Conservation (phyloP, 2,888 invertebrate genomes). For the Oxytorus armatus region DNA sequence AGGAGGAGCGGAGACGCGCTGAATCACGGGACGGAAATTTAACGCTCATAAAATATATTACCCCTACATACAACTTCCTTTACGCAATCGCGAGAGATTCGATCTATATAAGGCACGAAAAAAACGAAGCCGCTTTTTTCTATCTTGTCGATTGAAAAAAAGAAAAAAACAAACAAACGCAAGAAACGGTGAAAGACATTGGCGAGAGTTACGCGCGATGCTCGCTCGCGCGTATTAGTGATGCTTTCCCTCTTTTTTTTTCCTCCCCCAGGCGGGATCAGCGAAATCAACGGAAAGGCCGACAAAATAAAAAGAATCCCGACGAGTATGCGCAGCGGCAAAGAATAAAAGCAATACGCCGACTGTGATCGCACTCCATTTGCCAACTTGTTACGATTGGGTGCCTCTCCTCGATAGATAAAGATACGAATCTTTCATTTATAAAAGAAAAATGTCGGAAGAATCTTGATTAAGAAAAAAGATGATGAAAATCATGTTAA, state of each 20-base stretch:
- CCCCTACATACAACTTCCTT: no score
- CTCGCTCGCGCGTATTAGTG: conserved; percentile 47
- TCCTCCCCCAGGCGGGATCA: not conserved
- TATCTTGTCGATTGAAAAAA: not conserved
- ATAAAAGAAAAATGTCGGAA: not conserved
- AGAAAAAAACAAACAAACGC: conserved; percentile 10
- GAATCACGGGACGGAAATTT: no score
- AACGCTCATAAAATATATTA: no score
- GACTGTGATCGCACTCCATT: conserved; percentile 32
- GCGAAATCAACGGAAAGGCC: conserved; percentile 22
- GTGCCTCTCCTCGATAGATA: conserved; percentile 17
- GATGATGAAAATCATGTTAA: not conserved
- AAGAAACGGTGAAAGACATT: conserved; percentile 42
- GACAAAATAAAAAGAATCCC: conserved; percentile 2
- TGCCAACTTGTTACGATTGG: conserved; percentile 47
- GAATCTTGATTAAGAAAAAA: not conserved
- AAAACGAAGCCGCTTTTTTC: not conserved
- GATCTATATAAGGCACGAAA: not conserved
- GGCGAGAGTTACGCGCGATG: conserved; percentile 22
- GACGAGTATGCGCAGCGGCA: not conserved
- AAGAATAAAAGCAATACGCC: conserved; percentile 22
- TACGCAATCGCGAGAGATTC: no score
- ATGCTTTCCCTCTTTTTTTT: conserved; percentile 64
- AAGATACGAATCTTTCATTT: not conserved
- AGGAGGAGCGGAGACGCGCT: no score